These are phyloP conservation scores for Chrysochloris asiatica DNA, from an alignment of 2,113 vertebrate genomes.

Conservation along the genomic window DNA sequence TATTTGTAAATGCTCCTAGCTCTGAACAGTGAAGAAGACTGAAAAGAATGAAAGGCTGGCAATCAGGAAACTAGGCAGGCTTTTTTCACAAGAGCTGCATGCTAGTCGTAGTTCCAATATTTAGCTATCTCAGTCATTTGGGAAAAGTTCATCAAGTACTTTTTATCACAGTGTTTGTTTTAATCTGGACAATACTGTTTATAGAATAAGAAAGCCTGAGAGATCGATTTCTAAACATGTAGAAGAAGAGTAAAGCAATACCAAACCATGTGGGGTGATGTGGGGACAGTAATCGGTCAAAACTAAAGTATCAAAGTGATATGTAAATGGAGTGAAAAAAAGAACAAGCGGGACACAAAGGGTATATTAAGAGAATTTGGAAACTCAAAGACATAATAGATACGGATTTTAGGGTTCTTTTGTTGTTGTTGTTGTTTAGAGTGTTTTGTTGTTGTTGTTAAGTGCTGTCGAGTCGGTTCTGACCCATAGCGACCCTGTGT, in stretches of 20 bases:
- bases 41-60: neutral
- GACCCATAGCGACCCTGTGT: too few species aligned
- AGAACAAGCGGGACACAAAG: neutral
- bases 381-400: neutral
- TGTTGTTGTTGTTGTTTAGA: too few species aligned
- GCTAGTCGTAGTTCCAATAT: neutral
- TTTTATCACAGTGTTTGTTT: neutral
- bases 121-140: neutral
- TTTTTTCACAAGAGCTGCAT: neutral
- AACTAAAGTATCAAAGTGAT: rapidly evolving
- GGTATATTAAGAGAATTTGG: neutral
- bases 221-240: neutral
- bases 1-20: neutral
- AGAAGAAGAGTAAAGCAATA: neutral
- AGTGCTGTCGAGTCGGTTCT: too few species aligned
- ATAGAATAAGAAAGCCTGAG: neutral
- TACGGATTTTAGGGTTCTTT: neutral
- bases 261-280: rapidly evolving
- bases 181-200: neutral
- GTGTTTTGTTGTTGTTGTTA: too few species aligned
- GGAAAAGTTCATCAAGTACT: neutral
- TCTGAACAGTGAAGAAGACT: neutral
- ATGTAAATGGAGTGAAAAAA: neutral
- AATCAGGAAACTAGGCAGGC: neutral
- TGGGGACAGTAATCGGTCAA: neutral